Percentiles rank a stretch among this genome's conserved stretches.
Evolutionary conservation across 2,113 vertebrate genomes (phyloP).

Genomic region (Nesogale talazaci): DNA sequence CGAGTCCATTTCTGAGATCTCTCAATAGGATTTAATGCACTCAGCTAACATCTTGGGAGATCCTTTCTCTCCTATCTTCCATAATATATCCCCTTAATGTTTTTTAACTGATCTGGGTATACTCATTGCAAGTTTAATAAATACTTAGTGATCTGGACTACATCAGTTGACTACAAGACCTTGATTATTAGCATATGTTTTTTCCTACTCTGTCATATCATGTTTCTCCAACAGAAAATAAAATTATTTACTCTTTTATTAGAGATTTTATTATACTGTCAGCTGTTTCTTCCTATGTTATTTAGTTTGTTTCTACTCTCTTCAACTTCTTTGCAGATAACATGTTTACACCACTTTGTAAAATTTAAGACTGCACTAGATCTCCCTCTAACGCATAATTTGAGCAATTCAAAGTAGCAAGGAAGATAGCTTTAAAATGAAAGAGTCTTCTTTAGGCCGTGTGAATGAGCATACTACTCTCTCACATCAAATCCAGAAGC

Average conservation of each 20-base stretch:
- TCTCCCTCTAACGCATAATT: background rate
- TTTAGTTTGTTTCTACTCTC: background rate
- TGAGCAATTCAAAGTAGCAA: slow-evolving; percentile 7
- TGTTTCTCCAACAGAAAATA: background rate
- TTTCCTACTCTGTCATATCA: background rate
- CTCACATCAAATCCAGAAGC: background rate
- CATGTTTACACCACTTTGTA: background rate
- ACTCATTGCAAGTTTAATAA: background rate
- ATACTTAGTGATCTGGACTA: background rate
- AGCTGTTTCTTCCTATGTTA: background rate
- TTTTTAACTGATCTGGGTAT: background rate
- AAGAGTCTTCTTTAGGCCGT: background rate
- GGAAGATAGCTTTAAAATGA: background rate
- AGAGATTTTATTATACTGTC: too few relatives aligned
- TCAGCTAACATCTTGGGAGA: background rate
- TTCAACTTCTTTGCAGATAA: background rate
- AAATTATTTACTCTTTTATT: background rate
- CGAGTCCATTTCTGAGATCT: background rate
- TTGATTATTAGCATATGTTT: background rate
- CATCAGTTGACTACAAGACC: background rate
- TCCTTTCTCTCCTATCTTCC: background rate
- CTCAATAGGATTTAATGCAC: background rate
- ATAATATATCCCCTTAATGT: too few relatives aligned
- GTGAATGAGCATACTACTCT: background rate
- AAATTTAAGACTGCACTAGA: background rate